Evolutionary conservation across 2,113 vertebrate genomes (phyloP).

Genomic region (Cairina moschata): DNA sequence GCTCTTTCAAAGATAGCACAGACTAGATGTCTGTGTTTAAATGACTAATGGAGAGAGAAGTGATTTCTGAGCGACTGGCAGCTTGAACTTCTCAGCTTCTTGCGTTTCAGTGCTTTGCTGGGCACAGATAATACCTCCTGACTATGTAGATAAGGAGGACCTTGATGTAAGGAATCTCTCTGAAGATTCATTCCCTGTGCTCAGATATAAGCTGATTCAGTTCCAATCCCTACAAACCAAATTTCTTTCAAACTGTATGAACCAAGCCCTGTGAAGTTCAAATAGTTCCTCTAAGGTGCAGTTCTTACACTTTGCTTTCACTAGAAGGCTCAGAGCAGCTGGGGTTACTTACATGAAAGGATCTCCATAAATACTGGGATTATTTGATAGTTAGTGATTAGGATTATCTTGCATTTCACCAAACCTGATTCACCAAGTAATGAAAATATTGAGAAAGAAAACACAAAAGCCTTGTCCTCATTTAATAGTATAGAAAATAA

Average conservation of each 20-base stretch:
- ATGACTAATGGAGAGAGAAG: neutral
- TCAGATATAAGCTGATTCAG: neutral
- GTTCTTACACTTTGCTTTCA: neutral
- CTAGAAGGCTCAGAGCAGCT: neutral
- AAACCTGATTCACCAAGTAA: neutral
- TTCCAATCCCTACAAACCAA: neutral
- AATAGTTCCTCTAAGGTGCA: neutral
- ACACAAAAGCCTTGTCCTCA: neutral
- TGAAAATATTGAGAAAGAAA: neutral
- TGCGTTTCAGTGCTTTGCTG: constrained; percentile 15
- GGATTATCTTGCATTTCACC: neutral
- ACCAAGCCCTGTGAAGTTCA: neutral
- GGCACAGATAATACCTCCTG: constrained; percentile 36
- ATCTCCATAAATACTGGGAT: neutral
- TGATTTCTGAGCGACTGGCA: neutral
- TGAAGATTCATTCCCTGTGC: constrained; percentile 16
- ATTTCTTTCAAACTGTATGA: neutral
- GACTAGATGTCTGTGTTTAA: neutral
- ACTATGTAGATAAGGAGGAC: constrained; percentile 22
- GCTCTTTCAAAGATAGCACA: constrained; percentile 5
- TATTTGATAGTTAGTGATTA: neutral
- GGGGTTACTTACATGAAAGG: neutral
- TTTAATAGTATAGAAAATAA: neutral
- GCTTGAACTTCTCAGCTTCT: constrained; percentile 25
- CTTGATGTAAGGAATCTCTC: constrained; percentile 31